These are phyloP conservation scores for Bovichtus diacanthus DNA, from an alignment of 2,797 vertebrate species.

Conservation along the genomic window DNA sequence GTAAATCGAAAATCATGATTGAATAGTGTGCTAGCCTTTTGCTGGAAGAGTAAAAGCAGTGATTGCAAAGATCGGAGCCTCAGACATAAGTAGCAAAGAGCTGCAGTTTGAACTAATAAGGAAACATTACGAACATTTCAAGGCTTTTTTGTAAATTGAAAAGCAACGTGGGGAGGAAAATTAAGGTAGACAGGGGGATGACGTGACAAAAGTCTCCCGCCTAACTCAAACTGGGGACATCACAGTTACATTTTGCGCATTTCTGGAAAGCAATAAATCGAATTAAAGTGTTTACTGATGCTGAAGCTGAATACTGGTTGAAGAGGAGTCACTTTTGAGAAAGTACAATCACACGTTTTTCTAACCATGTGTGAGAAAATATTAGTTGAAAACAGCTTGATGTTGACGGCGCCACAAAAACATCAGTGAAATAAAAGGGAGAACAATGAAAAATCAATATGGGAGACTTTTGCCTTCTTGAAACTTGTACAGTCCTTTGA, in stretches of 20 bases:
- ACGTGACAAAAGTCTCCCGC: background rate
- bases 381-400: background rate
- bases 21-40: background rate
- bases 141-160: background rate
- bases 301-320: background rate
- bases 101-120: slow-evolving; percentile 5
- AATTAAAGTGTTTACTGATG: background rate
- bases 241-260: background rate
- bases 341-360: background rate
- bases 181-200: background rate
- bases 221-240: background rate
- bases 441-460: background rate
- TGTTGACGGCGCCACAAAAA: background rate
- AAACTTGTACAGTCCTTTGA: background rate
- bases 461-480: background rate
- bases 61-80: background rate
- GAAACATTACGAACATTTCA: background rate
- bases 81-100: slow-evolving; percentile 8
- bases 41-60: background rate
- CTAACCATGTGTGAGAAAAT: background rate
- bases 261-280: background rate
- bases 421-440: background rate
- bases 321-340: no score
- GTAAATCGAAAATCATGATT: background rate
- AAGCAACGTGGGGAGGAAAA: background rate